phyloP scores from a whole-genome alignment of 2,797 vertebrate genomes.

The Phoebastria nigripes region DNA sequence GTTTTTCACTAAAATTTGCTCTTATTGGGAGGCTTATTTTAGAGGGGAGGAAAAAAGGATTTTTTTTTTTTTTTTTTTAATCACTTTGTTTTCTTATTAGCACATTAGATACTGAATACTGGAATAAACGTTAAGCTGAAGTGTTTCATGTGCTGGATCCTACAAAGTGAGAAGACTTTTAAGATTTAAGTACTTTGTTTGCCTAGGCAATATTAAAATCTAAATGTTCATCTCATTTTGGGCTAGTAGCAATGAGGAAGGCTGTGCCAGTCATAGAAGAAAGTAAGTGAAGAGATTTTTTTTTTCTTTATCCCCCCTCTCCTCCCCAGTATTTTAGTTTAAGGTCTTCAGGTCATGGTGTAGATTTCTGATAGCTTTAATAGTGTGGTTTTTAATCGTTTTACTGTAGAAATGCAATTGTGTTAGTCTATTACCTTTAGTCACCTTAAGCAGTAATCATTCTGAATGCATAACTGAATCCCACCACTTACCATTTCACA shows the following conservation, averaged over 20 bases:
- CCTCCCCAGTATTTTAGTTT: background rate
- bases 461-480: background rate
- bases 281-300: background rate
- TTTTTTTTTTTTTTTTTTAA: background rate
- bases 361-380: background rate
- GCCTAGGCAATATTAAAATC: background rate
- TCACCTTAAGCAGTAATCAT: background rate
- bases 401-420: background rate
- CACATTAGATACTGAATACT: background rate
- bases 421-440: background rate
- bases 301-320: background rate
- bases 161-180: background rate
- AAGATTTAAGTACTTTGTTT: background rate
- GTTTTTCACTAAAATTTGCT: background rate
- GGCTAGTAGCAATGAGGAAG: background rate
- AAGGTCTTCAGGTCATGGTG: background rate
- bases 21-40: background rate
- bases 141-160: background rate
- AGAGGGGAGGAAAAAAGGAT: rapidly evolving
- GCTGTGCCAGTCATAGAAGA: background rate
- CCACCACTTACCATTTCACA: background rate
- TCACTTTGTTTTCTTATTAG: background rate
- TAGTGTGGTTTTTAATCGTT: background rate
- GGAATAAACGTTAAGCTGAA: background rate
- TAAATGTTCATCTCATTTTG: background rate